These are phyloP conservation scores for Rhabdornis inornatus DNA, from an alignment of 2,113 vertebrate species.

Conservation along the genomic window DNA sequence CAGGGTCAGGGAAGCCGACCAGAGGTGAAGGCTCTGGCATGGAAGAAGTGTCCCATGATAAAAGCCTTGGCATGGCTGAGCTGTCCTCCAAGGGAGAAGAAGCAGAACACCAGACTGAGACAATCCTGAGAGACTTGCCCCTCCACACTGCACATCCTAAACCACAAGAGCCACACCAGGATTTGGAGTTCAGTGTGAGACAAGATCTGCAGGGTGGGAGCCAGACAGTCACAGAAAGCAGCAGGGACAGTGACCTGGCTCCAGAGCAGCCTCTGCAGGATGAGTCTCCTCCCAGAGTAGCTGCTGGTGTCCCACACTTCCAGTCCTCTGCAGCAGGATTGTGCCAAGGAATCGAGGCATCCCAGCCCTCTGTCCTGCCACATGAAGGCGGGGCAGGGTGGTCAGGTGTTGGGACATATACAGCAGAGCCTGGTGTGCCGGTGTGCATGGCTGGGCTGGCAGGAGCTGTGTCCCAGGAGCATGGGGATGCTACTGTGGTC, in stretches of 20 bases:
- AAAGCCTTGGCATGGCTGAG: background rate
- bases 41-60: background rate
- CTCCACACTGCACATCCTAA: background rate
- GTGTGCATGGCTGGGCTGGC: background rate
- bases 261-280: accelerated
- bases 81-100: background rate
- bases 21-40: background rate
- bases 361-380: background rate
- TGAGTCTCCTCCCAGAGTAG: background rate
- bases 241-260: background rate
- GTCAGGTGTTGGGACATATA: background rate
- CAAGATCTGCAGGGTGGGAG: background rate
- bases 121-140: background rate
- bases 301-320: background rate
- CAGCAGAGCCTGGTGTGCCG: background rate
- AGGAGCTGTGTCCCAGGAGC: background rate
- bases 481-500: background rate
- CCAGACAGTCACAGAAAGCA: background rate
- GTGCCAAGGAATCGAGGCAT: background rate
- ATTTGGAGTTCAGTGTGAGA: background rate
- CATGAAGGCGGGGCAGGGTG: background rate
- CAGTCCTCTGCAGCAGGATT: background rate
- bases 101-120: background rate
- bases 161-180: background rate
- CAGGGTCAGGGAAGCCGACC: background rate